Conservation (phyloP, 2,797 vertebrate species). For the Choloepus didactylus region DNA sequence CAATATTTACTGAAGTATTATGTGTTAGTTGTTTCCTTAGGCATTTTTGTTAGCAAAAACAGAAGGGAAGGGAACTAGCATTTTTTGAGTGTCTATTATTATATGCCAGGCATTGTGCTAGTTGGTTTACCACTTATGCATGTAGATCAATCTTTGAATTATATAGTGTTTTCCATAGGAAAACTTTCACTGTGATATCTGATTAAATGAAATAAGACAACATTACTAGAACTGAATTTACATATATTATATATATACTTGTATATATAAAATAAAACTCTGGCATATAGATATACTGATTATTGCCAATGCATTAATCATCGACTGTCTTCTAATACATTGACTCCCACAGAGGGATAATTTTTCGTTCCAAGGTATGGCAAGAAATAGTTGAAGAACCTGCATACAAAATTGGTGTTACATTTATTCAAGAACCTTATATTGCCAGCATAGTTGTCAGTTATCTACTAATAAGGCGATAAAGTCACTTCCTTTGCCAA, state of each 20-base stretch:
- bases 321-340: not conserved
- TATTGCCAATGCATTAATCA: not conserved
- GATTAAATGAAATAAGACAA: conserved; percentile 16
- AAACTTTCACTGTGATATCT: not conserved
- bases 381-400: not conserved
- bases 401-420: not conserved
- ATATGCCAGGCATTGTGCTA: not conserved
- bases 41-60: not conserved
- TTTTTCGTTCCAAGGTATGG: not conserved
- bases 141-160: not conserved
- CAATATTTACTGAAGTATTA: not conserved
- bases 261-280: not conserved
- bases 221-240: not conserved
- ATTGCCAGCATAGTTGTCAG: not conserved
- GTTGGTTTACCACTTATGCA: not conserved
- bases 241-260: not conserved
- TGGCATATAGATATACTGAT: not conserved
- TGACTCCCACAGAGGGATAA: not conserved
- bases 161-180: not conserved
- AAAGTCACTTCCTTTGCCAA: not conserved
- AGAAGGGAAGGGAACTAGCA: not conserved
- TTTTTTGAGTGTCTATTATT: not conserved
- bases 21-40: not conserved
- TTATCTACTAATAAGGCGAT: not conserved
- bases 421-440: not conserved